Base-by-base conservation (phyloP, 2,113 vertebrate species). In the Pygoscelis antarcticus region DNA sequence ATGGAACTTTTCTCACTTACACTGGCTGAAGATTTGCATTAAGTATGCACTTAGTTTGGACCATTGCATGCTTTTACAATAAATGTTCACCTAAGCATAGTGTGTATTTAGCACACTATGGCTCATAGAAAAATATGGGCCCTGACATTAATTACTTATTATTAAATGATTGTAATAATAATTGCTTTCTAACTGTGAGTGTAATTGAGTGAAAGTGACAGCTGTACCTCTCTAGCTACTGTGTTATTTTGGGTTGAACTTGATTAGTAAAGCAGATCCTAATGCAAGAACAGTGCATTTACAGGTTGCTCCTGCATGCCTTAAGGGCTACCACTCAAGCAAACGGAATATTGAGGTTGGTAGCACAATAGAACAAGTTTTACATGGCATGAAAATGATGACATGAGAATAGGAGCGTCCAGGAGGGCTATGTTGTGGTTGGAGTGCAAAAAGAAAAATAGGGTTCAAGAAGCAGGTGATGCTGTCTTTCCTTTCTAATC, bases 321-420 rank as follows among this genome's bases (percentile, higher is more conserved):
- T 94, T 72, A 66, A 96, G 91, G 95, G 90, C 65, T 94, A 65
- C 60, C 65, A 72, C 36, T 95, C 83, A 92, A 93, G 81, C 81
- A 95, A 75, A 70, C 21, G 82, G 87, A 93, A 57, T 83, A 66
- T n/a, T 91, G 83, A 95, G 40, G 65, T 81, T 96, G 62, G 62
- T 92, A 93, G 85, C 89, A 62, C 62, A 74, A 44, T 21, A 83
- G 85, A 85, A 77, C 70, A 90, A 77, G 58, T 80, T 94, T 96
- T 93, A 93, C 96, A 74, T 83, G 40, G 58, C 42, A 62, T 69
- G 42, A 94, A 95, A 93, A 91, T 79, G 21, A 60, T 1, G 3
- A n/a, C 20, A 30, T 49, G 69, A 72, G 25, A 89, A 75, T 13
- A 84, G 57, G 30, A 88, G 38, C n/a, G 74, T 94, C 34, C 25